Evolutionary conservation across 2,888 invertebrate species (phyloP).

Genomic region (Dasysyrphus albostriatus): DNA sequence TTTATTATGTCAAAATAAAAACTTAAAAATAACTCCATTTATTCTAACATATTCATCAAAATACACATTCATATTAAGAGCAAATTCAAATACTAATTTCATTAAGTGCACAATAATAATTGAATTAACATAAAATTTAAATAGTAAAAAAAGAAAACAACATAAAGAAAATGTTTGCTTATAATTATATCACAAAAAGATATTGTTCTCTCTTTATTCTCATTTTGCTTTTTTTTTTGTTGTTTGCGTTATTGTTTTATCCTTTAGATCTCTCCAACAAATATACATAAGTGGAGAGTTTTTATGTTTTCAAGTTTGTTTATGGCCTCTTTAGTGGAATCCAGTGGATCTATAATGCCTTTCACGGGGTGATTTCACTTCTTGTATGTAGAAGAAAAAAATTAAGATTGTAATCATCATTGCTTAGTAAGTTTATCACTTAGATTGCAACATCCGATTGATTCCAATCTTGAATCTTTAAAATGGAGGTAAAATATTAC

Average conservation of each 20-base stretch:
- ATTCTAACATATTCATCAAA: conserved; percentile 5
- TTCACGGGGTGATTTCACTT: neutral
- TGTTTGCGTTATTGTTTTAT: neutral
- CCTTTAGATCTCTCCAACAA: no score
- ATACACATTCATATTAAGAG: conserved; percentile 21
- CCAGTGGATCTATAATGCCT: neutral
- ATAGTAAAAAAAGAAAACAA: conserved; percentile 30
- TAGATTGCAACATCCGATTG: neutral
- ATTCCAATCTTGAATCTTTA: neutral
- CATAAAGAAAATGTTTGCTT: conserved; percentile 55
- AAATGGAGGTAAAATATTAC: neutral
- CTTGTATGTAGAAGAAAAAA: no score
- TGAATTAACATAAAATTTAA: conserved; percentile 37
- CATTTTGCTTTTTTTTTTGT: conserved; percentile 16
- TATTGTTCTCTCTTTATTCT: conserved; percentile 49
- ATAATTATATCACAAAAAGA: conserved; percentile 75
- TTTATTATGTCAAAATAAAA: neutral
- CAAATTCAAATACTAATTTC: conserved; percentile 2
- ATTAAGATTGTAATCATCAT: no score
- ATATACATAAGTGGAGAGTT: neutral
- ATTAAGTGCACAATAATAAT: conserved; percentile 26
- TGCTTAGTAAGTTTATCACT: neutral
- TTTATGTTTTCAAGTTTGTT: neutral
- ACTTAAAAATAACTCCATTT: conserved; percentile 30
- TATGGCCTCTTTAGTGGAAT: neutral